Evolutionary conservation across 2,888 invertebrate genomes (phyloP), one percentile per base, ranked within the genome.

Genomic region (Agonopterix subpropinquella): DNA sequence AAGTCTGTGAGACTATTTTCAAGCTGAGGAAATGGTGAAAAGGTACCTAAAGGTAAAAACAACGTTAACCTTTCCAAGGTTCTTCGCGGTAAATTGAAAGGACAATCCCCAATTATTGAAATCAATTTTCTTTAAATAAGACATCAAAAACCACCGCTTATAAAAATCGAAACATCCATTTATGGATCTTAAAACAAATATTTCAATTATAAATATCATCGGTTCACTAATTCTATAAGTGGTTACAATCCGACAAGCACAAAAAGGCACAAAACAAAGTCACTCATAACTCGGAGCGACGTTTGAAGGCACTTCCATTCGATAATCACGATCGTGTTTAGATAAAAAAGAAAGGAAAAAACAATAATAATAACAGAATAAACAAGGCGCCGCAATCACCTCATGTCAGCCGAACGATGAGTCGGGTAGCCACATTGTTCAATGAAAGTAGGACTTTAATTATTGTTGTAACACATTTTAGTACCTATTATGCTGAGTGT

Each of bases 271-370:
- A 57, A 62, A 65, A 59, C 53, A 39, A 55, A 63, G 61, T 60
- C 62, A 67, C 58, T 67, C 64, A 64, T 61, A 70, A 70, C 68
- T 58, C 61, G 61, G 56, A 50, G 73, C 69, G 71, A 68, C 78
- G 67, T 67, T 61, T 59, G 62, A 59, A 45, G 65, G 65, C 73
- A 70, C 73, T 74, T 73, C 70, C 68, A 65, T 64, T 66, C 76
- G 74, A 78, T 83, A 85, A 83, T 85, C 80, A 84, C 76, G 83
- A 84, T 80, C 80, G 86, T 83, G 85, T 85, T 85, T 81, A 79
- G 85, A 86, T 84, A 86, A 85, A 82, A 28, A 28, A 28, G 5
- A 28, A 28, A 28, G 7, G 7, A 28, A 28, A 28, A 77, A 80
- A 80, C 70, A 73, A 76, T 71, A 76, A 80, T 79, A 81, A 80